Evolutionary conservation across 2,113 vertebrate species (phyloP).

Genomic region (Rhinogobius similis): DNA sequence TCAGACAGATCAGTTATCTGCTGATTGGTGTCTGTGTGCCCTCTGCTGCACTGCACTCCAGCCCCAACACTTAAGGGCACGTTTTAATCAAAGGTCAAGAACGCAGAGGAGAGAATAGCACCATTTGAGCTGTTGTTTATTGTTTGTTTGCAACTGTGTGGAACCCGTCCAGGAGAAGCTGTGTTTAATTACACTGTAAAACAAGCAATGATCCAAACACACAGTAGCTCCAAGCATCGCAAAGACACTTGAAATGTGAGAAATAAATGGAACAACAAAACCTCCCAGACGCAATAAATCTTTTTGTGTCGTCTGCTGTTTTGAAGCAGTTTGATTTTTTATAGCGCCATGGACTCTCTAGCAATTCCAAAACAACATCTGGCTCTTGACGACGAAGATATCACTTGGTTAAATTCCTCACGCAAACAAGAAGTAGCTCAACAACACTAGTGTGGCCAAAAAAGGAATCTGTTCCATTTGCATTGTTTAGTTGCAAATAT

Average conservation of each 20-base stretch:
- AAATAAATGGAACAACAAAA: neutral
- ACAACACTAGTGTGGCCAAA: slow-evolving; percentile 19
- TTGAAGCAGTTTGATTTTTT: neutral
- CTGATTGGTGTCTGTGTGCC: slow-evolving; percentile 42
- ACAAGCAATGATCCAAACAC: neutral
- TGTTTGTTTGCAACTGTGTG: slow-evolving; percentile 1
- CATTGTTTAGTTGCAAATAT: neutral
- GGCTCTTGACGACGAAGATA: neutral
- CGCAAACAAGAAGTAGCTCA: slow-evolving; percentile 23
- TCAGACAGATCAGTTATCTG: slow-evolving; percentile 56
- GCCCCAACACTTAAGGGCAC: slow-evolving; percentile 12
- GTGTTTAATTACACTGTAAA: slow-evolving; percentile 9
- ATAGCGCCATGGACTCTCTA: neutral
- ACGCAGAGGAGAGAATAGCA: neutral
- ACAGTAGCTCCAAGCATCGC: slow-evolving; percentile 1
- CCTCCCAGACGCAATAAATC: slow-evolving; percentile 1
- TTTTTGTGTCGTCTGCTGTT: neutral
- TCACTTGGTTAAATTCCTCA: slow-evolving; percentile 16
- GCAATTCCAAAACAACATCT: neutral
- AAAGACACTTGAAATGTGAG: slow-evolving; percentile 7
- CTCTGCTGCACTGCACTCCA: slow-evolving; percentile 4
- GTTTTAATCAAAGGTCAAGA: slow-evolving; percentile 1
- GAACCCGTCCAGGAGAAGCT: neutral
- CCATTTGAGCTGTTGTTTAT: neutral
- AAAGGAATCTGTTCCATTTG: slow-evolving; percentile 9